Evolutionary conservation across 2,797 vertebrate species (phyloP).

Genomic region (Vipera ursinii): DNA sequence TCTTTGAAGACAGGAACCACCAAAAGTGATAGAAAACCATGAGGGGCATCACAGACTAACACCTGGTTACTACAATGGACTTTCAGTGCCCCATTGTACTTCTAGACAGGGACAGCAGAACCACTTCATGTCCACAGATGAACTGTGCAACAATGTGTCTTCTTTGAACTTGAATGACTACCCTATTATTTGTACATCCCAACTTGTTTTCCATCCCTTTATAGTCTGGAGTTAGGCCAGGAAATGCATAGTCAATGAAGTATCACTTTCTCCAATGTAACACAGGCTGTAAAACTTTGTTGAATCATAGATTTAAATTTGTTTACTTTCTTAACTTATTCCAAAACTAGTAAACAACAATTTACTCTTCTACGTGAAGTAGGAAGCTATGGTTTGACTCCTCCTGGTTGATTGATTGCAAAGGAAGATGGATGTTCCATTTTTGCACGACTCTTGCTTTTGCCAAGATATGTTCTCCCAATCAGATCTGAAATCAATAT

Average conservation of each 20-base stretch:
- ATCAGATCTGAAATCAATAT: neutral
- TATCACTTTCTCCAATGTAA: neutral
- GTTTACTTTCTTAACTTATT: neutral
- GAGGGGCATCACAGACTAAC: neutral
- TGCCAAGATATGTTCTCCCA: neutral
- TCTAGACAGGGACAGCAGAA: neutral
- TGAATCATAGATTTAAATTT: neutral
- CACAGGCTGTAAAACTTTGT: neutral
- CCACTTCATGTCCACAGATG: neutral
- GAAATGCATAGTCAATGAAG: neutral
- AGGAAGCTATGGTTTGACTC: neutral
- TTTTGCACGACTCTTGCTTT: neutral
- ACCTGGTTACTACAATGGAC: neutral
- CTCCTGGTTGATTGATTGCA: neutral
- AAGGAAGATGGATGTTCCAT: neutral
- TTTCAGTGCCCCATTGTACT: neutral
- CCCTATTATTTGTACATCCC: neutral
- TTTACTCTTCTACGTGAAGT: neutral
- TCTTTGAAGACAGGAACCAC: no score
- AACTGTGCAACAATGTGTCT: neutral
- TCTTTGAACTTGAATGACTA: neutral
- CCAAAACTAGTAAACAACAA: neutral
- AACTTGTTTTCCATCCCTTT: neutral
- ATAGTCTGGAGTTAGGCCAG: neutral
- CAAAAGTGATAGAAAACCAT: neutral